Evolutionary conservation across 2,888 invertebrate species (phyloP).

Genomic region (Dermolepida albohirtum): DNA sequence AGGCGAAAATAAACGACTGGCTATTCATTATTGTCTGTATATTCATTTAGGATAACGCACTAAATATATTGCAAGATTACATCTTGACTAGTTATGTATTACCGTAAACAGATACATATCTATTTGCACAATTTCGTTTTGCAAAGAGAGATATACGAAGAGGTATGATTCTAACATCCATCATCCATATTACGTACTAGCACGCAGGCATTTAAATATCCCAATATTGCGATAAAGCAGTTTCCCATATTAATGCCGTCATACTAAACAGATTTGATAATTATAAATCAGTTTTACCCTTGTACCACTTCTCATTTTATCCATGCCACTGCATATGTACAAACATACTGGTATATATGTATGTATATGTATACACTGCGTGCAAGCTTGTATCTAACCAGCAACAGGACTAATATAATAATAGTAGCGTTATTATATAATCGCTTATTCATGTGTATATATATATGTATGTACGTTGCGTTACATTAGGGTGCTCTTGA

Average conservation of each 20-base stretch:
- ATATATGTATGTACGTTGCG: background rate
- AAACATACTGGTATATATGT: background rate
- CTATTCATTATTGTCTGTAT: conserved; percentile 17
- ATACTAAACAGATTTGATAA: conserved; percentile 36
- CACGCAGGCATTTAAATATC: conserved; percentile 6
- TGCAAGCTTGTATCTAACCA: background rate
- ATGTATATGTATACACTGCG: too few species aligned
- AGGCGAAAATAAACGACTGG: conserved; percentile 11
- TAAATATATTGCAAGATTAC: conserved; percentile 31
- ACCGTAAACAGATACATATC: conserved; percentile 19
- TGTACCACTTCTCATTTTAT: conserved; percentile 1
- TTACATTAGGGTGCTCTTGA: background rate
- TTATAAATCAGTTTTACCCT: conserved; percentile 21
- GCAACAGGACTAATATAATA: conserved; percentile 8
- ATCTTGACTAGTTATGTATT: conserved; percentile 35
- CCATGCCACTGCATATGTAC: background rate
- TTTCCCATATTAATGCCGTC: conserved; percentile 29
- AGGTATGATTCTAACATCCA: conserved; percentile 24
- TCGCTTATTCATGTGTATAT: background rate
- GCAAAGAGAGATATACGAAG: conserved; percentile 13
- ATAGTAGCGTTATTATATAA: conserved; percentile 2
- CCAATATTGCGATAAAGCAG: conserved; percentile 13
- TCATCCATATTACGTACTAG: conserved; percentile 2
- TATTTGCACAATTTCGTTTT: conserved; percentile 21
- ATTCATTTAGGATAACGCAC: conserved; percentile 28